These are phyloP conservation scores for Myiozetetes cayanensis DNA, from an alignment of 2,113 vertebrate genomes.

Conservation along the genomic window DNA sequence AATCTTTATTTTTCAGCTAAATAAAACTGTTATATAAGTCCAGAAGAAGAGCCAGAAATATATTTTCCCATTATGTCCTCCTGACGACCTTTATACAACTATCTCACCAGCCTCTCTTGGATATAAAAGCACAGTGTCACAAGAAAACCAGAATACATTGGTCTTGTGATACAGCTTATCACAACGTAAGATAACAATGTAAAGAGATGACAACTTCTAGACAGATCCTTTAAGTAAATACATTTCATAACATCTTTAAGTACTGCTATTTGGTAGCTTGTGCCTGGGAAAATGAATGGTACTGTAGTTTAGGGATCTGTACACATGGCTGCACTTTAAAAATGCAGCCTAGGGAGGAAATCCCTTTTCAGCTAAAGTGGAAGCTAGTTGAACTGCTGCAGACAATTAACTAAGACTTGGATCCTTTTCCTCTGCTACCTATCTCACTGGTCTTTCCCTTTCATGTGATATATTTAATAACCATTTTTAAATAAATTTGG, in stretches of 20 bases:
- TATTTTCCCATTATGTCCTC: neutral
- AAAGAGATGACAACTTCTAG: conserved; percentile 48
- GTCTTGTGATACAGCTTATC: conserved; percentile 41
- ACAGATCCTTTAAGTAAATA: conserved; percentile 41
- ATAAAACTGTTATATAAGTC: neutral
- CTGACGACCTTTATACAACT: neutral
- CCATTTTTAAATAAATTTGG: neutral
- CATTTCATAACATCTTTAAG: conserved; percentile 23
- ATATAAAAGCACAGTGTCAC: conserved; percentile 26
- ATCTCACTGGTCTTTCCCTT: neutral
- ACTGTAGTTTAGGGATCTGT: neutral
- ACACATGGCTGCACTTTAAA: neutral
- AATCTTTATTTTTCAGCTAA: conserved; percentile 10
- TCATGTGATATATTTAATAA: neutral
- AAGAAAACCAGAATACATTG: neutral
- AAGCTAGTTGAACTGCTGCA: neutral
- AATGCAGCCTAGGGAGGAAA: neutral
- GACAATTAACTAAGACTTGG: neutral
- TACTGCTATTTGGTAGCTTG: neutral
- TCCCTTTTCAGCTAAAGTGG: neutral
- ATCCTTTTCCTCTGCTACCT: neutral
- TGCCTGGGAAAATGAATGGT: neutral
- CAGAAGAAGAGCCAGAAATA: neutral
- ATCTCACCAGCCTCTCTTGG: conserved; percentile 7
- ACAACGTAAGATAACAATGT: conserved; percentile 10